Base-by-base conservation (phyloP, 2,888 invertebrate species). In the Bellardia bayeri region DNA sequence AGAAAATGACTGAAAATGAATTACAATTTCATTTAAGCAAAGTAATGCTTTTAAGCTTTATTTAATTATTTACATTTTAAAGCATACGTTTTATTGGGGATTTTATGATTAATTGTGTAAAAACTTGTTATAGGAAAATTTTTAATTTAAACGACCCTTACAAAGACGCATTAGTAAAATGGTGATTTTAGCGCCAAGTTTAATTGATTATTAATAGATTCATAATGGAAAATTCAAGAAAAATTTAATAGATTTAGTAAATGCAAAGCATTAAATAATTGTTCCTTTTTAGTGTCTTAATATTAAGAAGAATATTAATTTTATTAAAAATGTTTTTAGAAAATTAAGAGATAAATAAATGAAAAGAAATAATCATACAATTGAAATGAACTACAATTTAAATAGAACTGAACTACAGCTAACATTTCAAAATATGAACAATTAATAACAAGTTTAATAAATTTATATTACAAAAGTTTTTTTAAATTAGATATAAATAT, bases 31-130 rank as follows among this genome's bases (percentile, higher is more conserved):
- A 56, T 42, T 78, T 40, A 56, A 9, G 23, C n/a, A 23, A 51
- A 23, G 13, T 37, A 79, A 79, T 69, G 79, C 79, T 79, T 79
- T 69, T 16, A 69, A 68, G 58, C 45, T 23, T 68, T 30, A 56
- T 79, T 79, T 69, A 79, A 79, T 76, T 76, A 76, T 56, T 49
- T 63, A 63, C 13, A 64, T 66, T 37, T 69, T 69, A 68, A 51
- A 49, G 30, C 1, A n/a, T 40, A 4, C 33, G 37, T 37, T 69
- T 51, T 58, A 54, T 54, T 54, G 6, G 2, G 33, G 33, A n/a
- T 11, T 42, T 40, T 71, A 54, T 71, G 54, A 71, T 71, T 56
- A 71, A 54, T 71, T 71, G 45, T 1, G 30, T 42, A 23, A 7
- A 42, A 16, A 16, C 13, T 45, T 45, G 45, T 45, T 68, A 13